These are phyloP conservation scores for Centruroides sculpturatus DNA, from an alignment of 1,140 invertebrate genomes.

Conservation along the genomic window DNA sequence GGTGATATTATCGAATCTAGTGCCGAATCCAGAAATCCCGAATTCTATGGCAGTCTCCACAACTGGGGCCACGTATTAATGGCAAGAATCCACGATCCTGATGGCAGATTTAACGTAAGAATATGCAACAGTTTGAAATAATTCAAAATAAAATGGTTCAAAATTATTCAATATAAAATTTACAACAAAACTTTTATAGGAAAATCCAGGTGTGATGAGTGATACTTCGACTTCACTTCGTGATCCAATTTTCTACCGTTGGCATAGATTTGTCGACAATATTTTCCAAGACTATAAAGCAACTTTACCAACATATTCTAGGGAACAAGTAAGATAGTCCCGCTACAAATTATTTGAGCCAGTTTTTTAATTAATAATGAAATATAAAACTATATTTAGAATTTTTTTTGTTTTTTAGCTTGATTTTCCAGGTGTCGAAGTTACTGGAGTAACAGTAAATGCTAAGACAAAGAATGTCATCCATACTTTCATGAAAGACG, in stretches of 20 bases:
- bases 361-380: too few species aligned
- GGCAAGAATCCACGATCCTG: slow-evolving; percentile 31
- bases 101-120: slow-evolving; percentile 15
- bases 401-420: background rate
- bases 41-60: slow-evolving; percentile 34
- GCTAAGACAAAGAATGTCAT: slow-evolving; percentile 6
- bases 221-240: slow-evolving; percentile 12
- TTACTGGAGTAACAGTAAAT: background rate
- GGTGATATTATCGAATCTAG: slow-evolving; percentile 40
- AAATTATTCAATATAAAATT: background rate
- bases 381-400: too few species aligned
- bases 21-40: slow-evolving; percentile 31
- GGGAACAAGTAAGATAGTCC: background rate
- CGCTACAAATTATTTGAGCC: background rate
- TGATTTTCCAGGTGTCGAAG: slow-evolving; percentile 4
- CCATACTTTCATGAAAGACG: slow-evolving; percentile 7
- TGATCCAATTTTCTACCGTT: slow-evolving; percentile 14
- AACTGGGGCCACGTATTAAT: slow-evolving; percentile 35
- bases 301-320: slow-evolving; percentile 6
- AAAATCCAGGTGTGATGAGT: slow-evolving; percentile 15
- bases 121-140: background rate
- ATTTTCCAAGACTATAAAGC: slow-evolving; percentile 14
- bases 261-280: slow-evolving; percentile 14
- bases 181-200: slow-evolving; percentile 4
- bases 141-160: background rate